Conservation (phyloP, 2,888 invertebrate species). For the Stramonita haemastoma region DNA sequence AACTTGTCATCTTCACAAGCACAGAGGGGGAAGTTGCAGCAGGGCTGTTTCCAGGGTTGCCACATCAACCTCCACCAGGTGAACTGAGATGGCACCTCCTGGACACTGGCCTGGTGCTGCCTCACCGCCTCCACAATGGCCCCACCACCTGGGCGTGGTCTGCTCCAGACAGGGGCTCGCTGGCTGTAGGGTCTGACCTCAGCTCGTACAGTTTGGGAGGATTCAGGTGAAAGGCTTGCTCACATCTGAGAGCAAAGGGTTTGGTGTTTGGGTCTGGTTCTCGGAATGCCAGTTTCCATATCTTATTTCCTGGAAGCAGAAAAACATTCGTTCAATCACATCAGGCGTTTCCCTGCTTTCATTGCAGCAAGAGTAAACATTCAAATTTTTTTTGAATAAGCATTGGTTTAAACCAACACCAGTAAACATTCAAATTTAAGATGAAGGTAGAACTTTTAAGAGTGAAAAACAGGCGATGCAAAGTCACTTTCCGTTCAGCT, state of each 20-base stretch:
- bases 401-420: no score
- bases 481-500: no score
- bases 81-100: constrained; percentile 68
- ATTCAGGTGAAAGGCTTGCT: constrained; percentile 70
- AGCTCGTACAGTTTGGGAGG: constrained; percentile 79
- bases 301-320: constrained; percentile 52
- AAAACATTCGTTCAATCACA: no score
- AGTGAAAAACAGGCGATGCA: no score
- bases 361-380: no score
- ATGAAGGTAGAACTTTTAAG: no score
- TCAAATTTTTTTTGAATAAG: no score
- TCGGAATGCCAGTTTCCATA: constrained; percentile 75
- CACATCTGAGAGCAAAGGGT: constrained; percentile 56
- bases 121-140: constrained; percentile 59
- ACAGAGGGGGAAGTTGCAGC: constrained; percentile 75
- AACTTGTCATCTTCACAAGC: constrained; percentile 53
- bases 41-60: constrained; percentile 75
- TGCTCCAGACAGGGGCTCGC: background rate
- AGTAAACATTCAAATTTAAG: no score
- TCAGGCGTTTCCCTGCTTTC: no score
- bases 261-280: constrained; percentile 61
- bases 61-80: constrained; percentile 66
- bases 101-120: constrained; percentile 62
- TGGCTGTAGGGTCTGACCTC: constrained; percentile 78
- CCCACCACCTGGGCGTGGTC: constrained; percentile 45